These are phyloP conservation scores for Alexandromys oeconomus DNA, from an alignment of 2,797 vertebrate species.

Conservation along the genomic window DNA sequence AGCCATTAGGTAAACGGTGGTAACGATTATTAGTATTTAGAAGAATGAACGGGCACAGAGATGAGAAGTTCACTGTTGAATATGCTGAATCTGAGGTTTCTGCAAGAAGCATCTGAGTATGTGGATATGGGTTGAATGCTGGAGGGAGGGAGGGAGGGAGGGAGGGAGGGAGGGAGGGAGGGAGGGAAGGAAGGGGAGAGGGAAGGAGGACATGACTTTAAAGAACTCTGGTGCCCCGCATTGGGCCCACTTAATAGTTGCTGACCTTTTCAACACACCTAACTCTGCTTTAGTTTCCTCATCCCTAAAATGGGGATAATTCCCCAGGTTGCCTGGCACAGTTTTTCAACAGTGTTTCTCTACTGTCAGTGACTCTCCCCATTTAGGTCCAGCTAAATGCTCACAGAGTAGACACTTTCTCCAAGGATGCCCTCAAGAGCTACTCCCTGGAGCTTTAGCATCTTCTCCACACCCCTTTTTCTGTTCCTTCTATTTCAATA, in stretches of 20 bases:
- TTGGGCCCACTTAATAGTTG: neutral
- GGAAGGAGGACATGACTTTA: no score
- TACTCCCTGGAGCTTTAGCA: neutral
- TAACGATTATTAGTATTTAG: neutral
- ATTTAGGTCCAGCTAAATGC: neutral
- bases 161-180: no score
- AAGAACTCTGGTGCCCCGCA: neutral
- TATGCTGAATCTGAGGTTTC: neutral
- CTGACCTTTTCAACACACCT: neutral
- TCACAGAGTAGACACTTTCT: neutral
- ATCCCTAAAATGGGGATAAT: neutral
- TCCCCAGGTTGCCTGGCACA: neutral
- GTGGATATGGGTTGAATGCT: neutral
- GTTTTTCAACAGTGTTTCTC: neutral
- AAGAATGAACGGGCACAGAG: neutral
- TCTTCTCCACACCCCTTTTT: neutral
- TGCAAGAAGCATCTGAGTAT: neutral
- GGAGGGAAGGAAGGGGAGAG: neutral
- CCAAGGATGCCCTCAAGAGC: neutral
- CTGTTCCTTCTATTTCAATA: constrained; percentile 1
- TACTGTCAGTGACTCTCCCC: neutral
- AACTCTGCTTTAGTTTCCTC: constrained; percentile 8
- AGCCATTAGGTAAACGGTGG: neutral
- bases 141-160: accelerated
- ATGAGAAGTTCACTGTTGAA: neutral